A percentile compares a stretch with the other conserved stretches of the same genome.
Conservation (phyloP, 2,888 invertebrate species). For the Scaptomyza reducta region DNA sequence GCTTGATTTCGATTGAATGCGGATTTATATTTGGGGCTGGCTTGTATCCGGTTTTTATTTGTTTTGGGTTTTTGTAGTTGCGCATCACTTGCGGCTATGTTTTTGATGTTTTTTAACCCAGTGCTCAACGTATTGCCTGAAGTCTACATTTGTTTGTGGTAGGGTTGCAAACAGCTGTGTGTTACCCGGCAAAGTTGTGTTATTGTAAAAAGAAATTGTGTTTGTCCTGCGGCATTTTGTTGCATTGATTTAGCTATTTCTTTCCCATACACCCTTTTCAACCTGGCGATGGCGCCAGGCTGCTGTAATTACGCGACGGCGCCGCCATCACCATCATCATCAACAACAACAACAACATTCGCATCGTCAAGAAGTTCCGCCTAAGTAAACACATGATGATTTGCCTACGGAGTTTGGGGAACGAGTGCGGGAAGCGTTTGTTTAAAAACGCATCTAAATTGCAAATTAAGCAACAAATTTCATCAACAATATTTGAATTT, state of each 20-base stretch:
- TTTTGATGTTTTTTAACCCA: conserved; percentile 59
- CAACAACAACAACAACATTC: conserved; percentile 19
- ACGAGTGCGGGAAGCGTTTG: conserved; percentile 55
- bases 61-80: conserved; percentile 51
- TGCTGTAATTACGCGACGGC: conserved; percentile 50
- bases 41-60: conserved; percentile 40
- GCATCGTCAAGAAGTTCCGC: conserved; percentile 61
- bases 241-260: conserved; percentile 57
- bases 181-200: conserved; percentile 25
- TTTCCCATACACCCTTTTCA: conserved; percentile 1
- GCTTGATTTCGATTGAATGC: conserved; percentile 63
- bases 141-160: conserved; percentile 18
- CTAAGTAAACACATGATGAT: conserved; percentile 79
- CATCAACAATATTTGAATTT: conserved; percentile 80
- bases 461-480: conserved; percentile 81
- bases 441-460: conserved; percentile 80
- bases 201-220: conserved; percentile 45
- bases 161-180: conserved; percentile 12
- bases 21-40: conserved; percentile 40
- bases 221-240: conserved; percentile 36
- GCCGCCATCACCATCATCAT: conserved; percentile 17
- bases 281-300: conserved; percentile 32
- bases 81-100: conserved; percentile 69
- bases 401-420: conserved; percentile 28
- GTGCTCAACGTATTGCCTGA: conserved; percentile 6